Evolutionary conservation across 2,797 vertebrate species (phyloP), one percentile per base, ranked within the genome.

Genomic region (Pangasius krempfi): DNA sequence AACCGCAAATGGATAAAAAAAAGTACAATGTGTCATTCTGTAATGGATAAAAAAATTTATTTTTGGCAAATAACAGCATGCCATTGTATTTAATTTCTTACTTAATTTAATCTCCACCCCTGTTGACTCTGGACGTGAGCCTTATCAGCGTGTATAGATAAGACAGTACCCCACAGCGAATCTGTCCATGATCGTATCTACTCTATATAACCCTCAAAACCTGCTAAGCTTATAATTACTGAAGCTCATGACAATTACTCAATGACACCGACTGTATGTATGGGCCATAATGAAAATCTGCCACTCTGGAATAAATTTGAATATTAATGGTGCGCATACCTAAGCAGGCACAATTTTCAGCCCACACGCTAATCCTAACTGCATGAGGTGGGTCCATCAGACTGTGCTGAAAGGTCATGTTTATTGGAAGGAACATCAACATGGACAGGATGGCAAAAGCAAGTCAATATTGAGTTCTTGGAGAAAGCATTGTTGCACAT

Each of bases 361-460:
- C 87, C 87, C 87, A 89, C 68, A 70, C 86, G 86, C 88, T 92
- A 91, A 91, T 93, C 85, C 90, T 89, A 90, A 92, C 92, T 89
- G 90, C 89, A 89, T 91, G 87, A 91, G 89, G 91, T 89, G 92
- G 87, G 88, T 88, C 72, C 87, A 54, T 89, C 90, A 87, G 62
- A 12, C 72, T 44, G 40, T 84, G 64, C 89, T 87, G 92, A 94
- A 96, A 96, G 93, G 94, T 94, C 93, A 94, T 20, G 80, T 91
- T 91, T 90, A 87, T 8, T 14, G 93, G 93, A 93, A 93, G 91
- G 88, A 92, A 92, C 83, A 90, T 91, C 90, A 91, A 91, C 87
- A 88, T 68, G 52, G 85, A 86, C 81, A 47, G 54, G 66, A 80
- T 56, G 40, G 60, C 1, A 13, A 81, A 81, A 88, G 12, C 25